These are phyloP conservation scores for Micromys minutus DNA, from an alignment of 2,113 vertebrate species.

Conservation along the genomic window DNA sequence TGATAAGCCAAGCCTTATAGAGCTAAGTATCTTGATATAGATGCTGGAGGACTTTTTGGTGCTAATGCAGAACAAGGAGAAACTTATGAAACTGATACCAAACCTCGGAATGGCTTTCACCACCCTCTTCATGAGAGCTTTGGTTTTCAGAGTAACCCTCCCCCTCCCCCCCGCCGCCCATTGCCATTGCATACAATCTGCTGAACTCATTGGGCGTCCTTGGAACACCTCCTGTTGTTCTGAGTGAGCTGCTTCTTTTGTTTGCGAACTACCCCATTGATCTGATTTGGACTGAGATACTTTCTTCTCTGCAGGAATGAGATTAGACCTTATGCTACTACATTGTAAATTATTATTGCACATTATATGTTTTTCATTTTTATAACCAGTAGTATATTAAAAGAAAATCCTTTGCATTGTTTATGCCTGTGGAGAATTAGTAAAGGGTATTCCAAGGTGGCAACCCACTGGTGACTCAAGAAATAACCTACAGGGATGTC, in stretches of 20 bases:
- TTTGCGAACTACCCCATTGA: neutral
- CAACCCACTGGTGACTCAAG: neutral
- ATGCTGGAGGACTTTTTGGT: neutral
- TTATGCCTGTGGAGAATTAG: neutral
- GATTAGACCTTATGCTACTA: neutral
- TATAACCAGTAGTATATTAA: neutral
- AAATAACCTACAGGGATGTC: neutral
- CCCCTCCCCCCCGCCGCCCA: rapidly evolving
- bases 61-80: neutral
- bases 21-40: neutral
- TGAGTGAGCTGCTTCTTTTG: neutral
- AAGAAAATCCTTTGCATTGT: neutral
- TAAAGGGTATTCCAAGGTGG: neutral
- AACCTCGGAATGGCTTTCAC: neutral
- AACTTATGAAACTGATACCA: neutral
- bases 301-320: neutral
- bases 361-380: neutral
- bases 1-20: neutral
- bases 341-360: neutral
- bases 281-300: neutral
- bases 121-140: neutral
- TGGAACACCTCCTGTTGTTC: neutral
- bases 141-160: neutral
- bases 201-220: neutral
- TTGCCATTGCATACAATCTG: neutral